phyloP scores from a whole-genome alignment of 2,888 invertebrate genomes.

The Plebejus anna region DNA sequence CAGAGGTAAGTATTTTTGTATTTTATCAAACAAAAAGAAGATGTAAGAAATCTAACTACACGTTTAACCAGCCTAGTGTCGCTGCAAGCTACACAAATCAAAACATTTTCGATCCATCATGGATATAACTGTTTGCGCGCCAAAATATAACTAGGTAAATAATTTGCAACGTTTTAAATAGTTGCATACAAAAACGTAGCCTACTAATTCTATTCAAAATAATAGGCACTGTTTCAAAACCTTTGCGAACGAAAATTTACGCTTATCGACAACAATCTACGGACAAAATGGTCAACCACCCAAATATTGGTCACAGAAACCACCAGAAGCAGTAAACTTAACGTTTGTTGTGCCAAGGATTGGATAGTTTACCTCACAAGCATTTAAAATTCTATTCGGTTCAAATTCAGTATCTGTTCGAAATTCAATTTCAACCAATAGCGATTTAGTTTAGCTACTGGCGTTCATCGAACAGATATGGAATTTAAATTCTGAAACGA shows the following conservation, averaged over 20 bases:
- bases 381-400: conserved; percentile 8
- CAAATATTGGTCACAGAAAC: not conserved
- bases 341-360: not conserved
- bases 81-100: not conserved
- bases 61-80: conserved; percentile 16
- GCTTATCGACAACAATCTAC: conserved; percentile 18
- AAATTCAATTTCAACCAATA: conserved; percentile 3
- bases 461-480: conserved; percentile 8
- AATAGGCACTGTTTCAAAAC: conserved; percentile 24
- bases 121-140: conserved; percentile 2
- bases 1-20: not conserved
- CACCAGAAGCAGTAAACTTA: not conserved
- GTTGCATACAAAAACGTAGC: conserved; percentile 15
- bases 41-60: not conserved
- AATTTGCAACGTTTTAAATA: conserved; percentile 3
- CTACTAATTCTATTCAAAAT: conserved; percentile 18
- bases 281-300: not conserved
- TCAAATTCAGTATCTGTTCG: conserved; percentile 24
- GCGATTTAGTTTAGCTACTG: not conserved
- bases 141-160: conserved; percentile 20
- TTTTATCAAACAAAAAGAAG: not conserved
- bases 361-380: not conserved
- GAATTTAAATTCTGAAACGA: conserved; percentile 14
- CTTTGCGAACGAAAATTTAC: not conserved
- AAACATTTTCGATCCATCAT: conserved; percentile 17